Conservation (phyloP, 2,797 vertebrate genomes). For the Gymnothorax javanicus region DNA sequence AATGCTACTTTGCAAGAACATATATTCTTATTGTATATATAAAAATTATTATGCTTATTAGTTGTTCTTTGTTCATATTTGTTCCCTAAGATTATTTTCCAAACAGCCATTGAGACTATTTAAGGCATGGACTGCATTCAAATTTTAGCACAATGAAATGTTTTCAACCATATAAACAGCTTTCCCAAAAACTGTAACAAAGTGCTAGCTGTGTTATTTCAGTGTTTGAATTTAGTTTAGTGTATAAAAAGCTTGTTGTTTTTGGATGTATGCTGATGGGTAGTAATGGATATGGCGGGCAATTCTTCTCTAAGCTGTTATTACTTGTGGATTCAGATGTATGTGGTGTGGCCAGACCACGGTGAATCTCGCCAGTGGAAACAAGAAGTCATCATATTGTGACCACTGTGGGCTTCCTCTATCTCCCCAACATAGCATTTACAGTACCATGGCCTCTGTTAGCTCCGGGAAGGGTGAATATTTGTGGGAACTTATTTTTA, state of each 20-base stretch:
- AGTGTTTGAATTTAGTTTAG: constrained; percentile 27
- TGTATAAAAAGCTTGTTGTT: constrained; percentile 29
- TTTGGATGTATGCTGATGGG: constrained; percentile 12
- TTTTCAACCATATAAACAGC: background rate
- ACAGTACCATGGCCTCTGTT: constrained; percentile 53
- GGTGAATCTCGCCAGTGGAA: constrained; percentile 54
- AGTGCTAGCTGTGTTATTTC: constrained; percentile 22
- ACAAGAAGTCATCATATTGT: constrained; percentile 58
- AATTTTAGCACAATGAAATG: constrained; percentile 1
- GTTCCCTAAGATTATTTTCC: background rate
- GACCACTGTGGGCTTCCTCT: constrained; percentile 52
- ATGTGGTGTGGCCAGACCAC: constrained; percentile 39
- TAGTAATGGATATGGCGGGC: constrained; percentile 27
- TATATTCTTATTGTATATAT: background rate
- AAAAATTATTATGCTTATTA: background rate
- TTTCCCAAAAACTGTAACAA: constrained; percentile 23
- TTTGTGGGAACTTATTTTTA: constrained; percentile 57
- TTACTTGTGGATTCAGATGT: constrained; percentile 49
- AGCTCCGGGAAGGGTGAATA: constrained; percentile 57
- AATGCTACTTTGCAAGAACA: no score
- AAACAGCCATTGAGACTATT: background rate
- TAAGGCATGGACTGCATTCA: background rate
- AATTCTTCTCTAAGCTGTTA: constrained; percentile 50
- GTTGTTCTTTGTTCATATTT: background rate
- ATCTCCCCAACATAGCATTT: constrained; percentile 55